Evolutionary conservation across 2,888 invertebrate genomes (phyloP), one percentile per base, ranked within the genome.

Genomic region (Venustoraphidia nigricollis): DNA sequence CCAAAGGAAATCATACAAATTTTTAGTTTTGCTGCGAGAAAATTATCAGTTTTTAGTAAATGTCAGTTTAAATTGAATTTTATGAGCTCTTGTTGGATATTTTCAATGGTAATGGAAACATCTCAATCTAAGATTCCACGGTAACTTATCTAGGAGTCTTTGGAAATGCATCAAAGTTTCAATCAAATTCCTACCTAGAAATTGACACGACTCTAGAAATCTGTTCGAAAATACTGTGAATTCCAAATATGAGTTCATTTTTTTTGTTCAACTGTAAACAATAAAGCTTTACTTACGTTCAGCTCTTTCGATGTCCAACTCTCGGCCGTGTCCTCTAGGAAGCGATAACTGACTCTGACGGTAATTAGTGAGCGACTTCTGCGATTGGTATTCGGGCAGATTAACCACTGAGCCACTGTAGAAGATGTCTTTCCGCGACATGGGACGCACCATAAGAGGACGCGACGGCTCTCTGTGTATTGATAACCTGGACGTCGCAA

Each of bases 391-490:
- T 67, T 94, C 93, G 0, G 90, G 91, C 58, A 97, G 75, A 69
- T 96, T 90, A 52, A 85, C 76, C 27, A 97, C 88, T 43, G 94
- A 94, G 35, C 97, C 95, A 3, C 93, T 92, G 69, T 96, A 96
- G 73, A 97, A 96, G 60, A 96, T 95, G 68, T 97, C 97, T 62
- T 94, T 93, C 47, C 94, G 77, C 8, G 93, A 93, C 69, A 96
- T 69, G 3, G 95, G 95, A 13, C 93, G 78, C 11, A 90, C 83
- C 73, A 90, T 88, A 54, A 80, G 72, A 43, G 76, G 70, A 53
- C 72, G 73, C 57, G 77, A 77, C 34, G 63, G 60, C 14, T 64
- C 58, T 49, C 64, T 54, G 11, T 81, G 66, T 1, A 78, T 67
- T 0, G 78, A 83, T 50, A 80, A 61, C 62, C 83, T 83, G 0